phyloP scores from a whole-genome alignment of 35 echinoderm and acorn worm genomes.

The Patiria miniata region DNA sequence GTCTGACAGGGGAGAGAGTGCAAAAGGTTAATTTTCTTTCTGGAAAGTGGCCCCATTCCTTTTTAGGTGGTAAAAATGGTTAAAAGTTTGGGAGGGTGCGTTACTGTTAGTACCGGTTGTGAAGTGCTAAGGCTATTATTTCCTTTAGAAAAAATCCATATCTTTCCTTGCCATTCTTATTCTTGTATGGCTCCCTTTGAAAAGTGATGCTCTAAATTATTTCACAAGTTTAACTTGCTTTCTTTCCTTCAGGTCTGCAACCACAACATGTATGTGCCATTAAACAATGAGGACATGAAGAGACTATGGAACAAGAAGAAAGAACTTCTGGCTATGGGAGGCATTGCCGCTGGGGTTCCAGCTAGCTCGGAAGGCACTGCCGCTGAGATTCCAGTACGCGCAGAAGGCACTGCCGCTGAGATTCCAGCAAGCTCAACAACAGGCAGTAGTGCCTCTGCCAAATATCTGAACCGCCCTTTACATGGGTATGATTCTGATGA shows the following conservation, averaged over 20 bases:
- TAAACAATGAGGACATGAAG: slow-evolving; percentile 37
- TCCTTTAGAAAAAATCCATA: too few relatives aligned
- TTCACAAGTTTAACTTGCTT: background rate
- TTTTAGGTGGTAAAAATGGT: too few relatives aligned
- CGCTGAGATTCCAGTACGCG: slow-evolving; percentile 7
- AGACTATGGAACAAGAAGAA: slow-evolving; percentile 32
- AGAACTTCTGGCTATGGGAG: background rate
- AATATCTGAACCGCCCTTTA: background rate
- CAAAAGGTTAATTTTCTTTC: too few relatives aligned
- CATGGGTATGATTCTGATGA: slow-evolving; percentile 20
- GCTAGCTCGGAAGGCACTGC: background rate
- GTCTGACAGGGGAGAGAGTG: too few relatives aligned
- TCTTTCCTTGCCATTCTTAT: too few relatives aligned
- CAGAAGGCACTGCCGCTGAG: slow-evolving; percentile 12
- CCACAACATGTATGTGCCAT: slow-evolving; percentile 39
- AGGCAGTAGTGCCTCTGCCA: slow-evolving; percentile 1
- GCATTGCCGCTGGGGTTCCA: background rate
- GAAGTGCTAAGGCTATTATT: too few relatives aligned
- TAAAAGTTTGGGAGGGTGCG: too few relatives aligned
- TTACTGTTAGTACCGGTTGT: too few relatives aligned
- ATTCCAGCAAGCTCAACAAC: slow-evolving; percentile 7
- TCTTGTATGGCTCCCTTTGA: too few relatives aligned
- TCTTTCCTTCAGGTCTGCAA: slow-evolving; percentile 52
- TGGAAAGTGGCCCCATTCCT: too few relatives aligned
- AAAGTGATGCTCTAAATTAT: too few relatives aligned